Evolutionary conservation across 1,140 invertebrate species (phyloP).

Genomic region (Neelides sp.): DNA sequence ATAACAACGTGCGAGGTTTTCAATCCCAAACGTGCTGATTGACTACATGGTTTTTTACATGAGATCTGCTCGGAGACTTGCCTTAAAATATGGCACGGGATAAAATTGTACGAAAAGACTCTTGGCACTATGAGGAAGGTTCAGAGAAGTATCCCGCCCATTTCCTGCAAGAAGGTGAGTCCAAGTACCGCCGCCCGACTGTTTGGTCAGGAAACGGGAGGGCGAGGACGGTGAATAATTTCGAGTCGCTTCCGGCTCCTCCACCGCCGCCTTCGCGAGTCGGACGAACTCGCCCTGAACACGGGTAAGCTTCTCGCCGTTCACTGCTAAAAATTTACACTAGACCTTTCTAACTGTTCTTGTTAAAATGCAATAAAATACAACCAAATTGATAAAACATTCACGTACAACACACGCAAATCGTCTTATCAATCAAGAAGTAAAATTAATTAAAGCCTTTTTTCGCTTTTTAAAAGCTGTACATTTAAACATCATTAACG

Average conservation of each 20-base stretch:
- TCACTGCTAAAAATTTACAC: not conserved
- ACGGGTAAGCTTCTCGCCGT: not conserved
- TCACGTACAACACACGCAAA: slow-evolving; percentile 3
- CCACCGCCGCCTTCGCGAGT: not conserved
- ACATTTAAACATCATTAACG: too few species aligned
- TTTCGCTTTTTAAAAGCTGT: too few species aligned
- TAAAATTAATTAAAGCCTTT: too few species aligned
- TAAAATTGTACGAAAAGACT: not conserved
- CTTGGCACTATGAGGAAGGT: slow-evolving; percentile 43
- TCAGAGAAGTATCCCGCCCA: slow-evolving; percentile 69
- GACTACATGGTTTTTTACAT: too few species aligned
- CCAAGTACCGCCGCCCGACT: slow-evolving; percentile 61
- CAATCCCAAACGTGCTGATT: too few species aligned
- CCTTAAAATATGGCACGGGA: too few species aligned
- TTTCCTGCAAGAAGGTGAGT: slow-evolving; percentile 54
- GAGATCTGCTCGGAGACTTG: too few species aligned
- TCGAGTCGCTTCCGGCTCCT: slow-evolving; percentile 17
- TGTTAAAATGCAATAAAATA: not conserved
- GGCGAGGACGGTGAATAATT: slow-evolving; percentile 74
- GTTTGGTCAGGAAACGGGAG: slow-evolving; percentile 83
- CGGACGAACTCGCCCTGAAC: not conserved
- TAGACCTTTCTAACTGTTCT: slow-evolving; percentile 3
- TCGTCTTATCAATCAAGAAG: not conserved
- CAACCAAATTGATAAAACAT: not conserved
- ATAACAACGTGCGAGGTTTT: too few species aligned